Conservation (phyloP, 2,797 vertebrate species). For the Sebastes nivosus region DNA sequence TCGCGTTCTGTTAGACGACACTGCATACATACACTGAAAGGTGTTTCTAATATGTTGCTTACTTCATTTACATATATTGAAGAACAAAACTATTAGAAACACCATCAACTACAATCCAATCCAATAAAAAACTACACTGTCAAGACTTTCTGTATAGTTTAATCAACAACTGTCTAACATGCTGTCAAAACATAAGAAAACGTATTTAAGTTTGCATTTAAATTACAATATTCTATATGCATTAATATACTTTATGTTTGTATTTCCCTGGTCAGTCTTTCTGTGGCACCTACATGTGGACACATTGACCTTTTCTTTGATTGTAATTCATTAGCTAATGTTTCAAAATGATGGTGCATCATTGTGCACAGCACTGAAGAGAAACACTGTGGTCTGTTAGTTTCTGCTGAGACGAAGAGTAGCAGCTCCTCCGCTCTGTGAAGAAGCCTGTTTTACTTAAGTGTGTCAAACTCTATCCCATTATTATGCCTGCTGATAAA, state of each 20-base stretch:
- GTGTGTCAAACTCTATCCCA: slow-evolving; percentile 73
- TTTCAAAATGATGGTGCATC: not conserved
- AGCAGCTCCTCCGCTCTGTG: slow-evolving; percentile 23
- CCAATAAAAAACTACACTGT: not conserved
- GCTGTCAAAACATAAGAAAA: not conserved
- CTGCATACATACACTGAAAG: too few relatives aligned
- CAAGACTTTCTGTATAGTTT: not conserved
- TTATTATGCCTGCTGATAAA: slow-evolving; percentile 79
- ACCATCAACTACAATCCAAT: not conserved
- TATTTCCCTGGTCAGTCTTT: not conserved
- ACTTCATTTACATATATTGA: not conserved
- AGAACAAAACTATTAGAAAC: not conserved
- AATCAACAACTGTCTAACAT: not conserved
- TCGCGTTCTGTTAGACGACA: too few relatives aligned
- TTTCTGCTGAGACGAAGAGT: not conserved
- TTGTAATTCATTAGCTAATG: not conserved
- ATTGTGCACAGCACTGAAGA: not conserved
- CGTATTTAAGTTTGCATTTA: not conserved
- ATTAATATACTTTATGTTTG: not conserved
- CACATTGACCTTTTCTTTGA: not conserved
- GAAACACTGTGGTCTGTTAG: not conserved
- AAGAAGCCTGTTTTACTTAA: slow-evolving; percentile 65
- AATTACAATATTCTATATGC: not conserved
- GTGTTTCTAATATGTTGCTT: too few relatives aligned
- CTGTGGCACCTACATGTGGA: not conserved